Conservation (phyloP, 2,888 invertebrate genomes). For the Meghimatium bilineatum region DNA sequence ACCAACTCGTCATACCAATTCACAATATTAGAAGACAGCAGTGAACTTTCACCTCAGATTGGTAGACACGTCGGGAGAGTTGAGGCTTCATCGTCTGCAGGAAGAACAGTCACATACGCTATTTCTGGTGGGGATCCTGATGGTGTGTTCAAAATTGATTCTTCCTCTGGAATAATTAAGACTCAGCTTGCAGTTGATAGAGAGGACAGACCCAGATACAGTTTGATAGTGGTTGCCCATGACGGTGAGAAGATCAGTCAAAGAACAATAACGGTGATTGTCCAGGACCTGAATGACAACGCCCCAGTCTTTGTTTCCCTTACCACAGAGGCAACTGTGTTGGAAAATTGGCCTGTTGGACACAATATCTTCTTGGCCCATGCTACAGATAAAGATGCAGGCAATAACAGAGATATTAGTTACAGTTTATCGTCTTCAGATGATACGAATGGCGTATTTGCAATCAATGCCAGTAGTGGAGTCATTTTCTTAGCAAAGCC, state of each 20-base stretch:
- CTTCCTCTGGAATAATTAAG: slow-evolving; percentile 86
- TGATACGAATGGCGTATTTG: slow-evolving; percentile 86
- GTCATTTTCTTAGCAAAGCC: slow-evolving; percentile 91
- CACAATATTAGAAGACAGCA: slow-evolving; percentile 88
- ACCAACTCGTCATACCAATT: slow-evolving; percentile 84
- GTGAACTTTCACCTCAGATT: slow-evolving; percentile 80
- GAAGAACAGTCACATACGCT: slow-evolving; percentile 58
- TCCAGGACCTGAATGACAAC: slow-evolving; percentile 94
- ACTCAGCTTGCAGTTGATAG: slow-evolving; percentile 89
- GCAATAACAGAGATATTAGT: slow-evolving; percentile 89
- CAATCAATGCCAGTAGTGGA: slow-evolving; percentile 90
- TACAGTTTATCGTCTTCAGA: slow-evolving; percentile 84
- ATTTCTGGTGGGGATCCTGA: slow-evolving; percentile 89
- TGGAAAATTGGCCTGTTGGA: slow-evolving; percentile 94
- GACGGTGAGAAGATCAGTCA: slow-evolving; percentile 86
- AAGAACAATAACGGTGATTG: slow-evolving; percentile 87
- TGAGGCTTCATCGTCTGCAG: slow-evolving; percentile 58
- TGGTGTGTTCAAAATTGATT: slow-evolving; percentile 88
- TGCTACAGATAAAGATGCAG: slow-evolving; percentile 91
- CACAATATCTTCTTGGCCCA: slow-evolving; percentile 93
- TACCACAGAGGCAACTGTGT: slow-evolving; percentile 82
- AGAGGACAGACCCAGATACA: slow-evolving; percentile 87
- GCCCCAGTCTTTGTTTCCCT: slow-evolving; percentile 81
- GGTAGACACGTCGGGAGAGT: slow-evolving; percentile 88
- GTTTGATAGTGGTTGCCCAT: slow-evolving; percentile 87